Base-by-base conservation (phyloP, 2,113 vertebrate species). In the Phaethornis superciliosus region DNA sequence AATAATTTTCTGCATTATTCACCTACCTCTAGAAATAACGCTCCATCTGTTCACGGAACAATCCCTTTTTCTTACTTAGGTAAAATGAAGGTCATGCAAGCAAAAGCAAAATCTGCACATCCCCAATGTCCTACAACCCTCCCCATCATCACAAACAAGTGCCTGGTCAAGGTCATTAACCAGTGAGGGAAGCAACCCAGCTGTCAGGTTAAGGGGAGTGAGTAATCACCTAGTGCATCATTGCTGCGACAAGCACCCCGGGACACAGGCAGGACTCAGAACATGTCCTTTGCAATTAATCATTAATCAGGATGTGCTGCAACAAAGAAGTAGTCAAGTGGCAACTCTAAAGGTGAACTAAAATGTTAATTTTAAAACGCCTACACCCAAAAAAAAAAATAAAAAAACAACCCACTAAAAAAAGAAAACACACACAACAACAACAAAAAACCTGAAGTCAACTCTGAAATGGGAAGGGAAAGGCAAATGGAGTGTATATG, bases 131-230 rank as follows among this genome's bases (percentile, higher is more conserved):
- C 85, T 90, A n/a, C 69, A 89, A 88, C 47, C 16, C 30, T 2
- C 9, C 40, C 7, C 60, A 54, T 33, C 35, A 18, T 59, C 70
- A 51, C 46, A 44, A 75, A 15, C 2, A 1, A 2, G 10, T 72
- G 92, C 93, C 94, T 95, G 87, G 95, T 40, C 92, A 94, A 97
- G 95, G 95, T 94, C 92, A 28, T 8, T 49, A 71, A 52, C 32
- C 91, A 94, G 92, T 74, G 62, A 60, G 70, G 87, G 8, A 65
- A 94, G 92, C 93, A 94, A 54, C 91, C 70, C 92, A 94, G 94
- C 96, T 96, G 96, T 96, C 96, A 96, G 94, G 95, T 96, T 95
- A 75, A 75, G 93, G 88, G 93, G 37, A 82, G 91, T 65, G 93
- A 96, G 80, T 86, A 96, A 96, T 88, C 82, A 74, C 95, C 92